Evolutionary conservation across 2,113 vertebrate species (phyloP), one percentile per base, ranked within the genome.

Genomic region (Sciurus niger): DNA sequence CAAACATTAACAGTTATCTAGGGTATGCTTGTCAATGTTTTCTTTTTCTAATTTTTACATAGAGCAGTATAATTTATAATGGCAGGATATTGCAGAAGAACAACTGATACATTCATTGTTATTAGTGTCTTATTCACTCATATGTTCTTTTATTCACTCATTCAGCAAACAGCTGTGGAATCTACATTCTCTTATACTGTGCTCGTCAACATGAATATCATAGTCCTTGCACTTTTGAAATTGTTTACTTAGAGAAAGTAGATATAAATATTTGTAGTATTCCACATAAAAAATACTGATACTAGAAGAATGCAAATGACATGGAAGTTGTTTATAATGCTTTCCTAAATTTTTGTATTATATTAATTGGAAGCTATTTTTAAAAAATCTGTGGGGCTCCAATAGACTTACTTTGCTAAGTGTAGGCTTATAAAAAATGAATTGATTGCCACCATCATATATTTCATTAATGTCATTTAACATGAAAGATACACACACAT

Each of bases 141-240:
- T 73, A 60, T 32, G 83, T 83, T 65, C 63, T 60, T 84, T 91
- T 88, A 93, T 92, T 90, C 51, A 95, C 34, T 89, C 53, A 67
- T 83, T 96, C 37, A 63, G 58, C 46, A 83, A 79, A 78, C 16
- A 79, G 40, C 51, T 84, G 3, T 76, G 25, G 20, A 65, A 70
- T 70, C 48, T 84, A 17, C 10, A 34, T 14, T 89, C 67, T 55
- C 63, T 90, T 79, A 86, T 28, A 12, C 28, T 2, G 34, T 93
- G 46, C 65, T 67, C 14, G 30, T 96, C 43, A 89, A 67, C 18
- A n/a, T 84, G 65, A 93, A 48, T 72, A 84, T 34, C 58, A 30
- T 68, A 70, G 11, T 92, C 16, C 80, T 60, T 40, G 5, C 7
- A 73, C 14, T 74, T 90, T 65, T 43, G 13, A 89, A 95, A 89